Conservation (phyloP, 2,888 invertebrate species). For the Onthophagus sagittarius region DNA sequence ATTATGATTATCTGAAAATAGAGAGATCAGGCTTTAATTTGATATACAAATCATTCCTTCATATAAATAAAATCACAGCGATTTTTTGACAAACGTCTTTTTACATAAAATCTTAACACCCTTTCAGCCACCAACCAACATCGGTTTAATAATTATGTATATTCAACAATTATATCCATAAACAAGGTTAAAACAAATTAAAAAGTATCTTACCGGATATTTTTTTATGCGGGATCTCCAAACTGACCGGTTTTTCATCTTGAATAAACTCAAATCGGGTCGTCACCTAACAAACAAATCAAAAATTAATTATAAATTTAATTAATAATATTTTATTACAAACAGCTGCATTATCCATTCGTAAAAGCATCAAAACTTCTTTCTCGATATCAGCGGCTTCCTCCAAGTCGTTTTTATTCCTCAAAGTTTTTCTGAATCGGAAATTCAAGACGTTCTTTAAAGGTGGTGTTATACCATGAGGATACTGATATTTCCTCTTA, state of each 20-base stretch:
- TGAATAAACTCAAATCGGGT: conserved; percentile 29
- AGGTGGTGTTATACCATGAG: conserved; percentile 67
- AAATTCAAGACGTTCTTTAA: conserved; percentile 59
- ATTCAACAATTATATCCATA: too few relatives aligned
- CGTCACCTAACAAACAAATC: conserved; percentile 25
- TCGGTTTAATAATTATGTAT: too few relatives aligned
- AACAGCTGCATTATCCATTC: conserved; percentile 62
- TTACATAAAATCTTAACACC: too few relatives aligned
- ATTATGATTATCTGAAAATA: too few relatives aligned
- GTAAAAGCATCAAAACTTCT: conserved; percentile 60
- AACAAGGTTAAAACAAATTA: too few relatives aligned
- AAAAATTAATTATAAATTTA: conserved; percentile 2
- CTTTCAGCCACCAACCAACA: too few relatives aligned
- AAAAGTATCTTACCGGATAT: neutral
- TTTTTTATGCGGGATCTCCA: neutral
- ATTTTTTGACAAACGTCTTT: too few relatives aligned
- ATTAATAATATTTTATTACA: conserved; percentile 30
- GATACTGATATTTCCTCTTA: conserved; percentile 41
- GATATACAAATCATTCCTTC: too few relatives aligned
- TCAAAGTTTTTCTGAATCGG: conserved; percentile 61
- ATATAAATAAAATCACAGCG: too few relatives aligned
- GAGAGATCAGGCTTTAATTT: too few relatives aligned
- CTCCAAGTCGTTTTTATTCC: conserved; percentile 59
- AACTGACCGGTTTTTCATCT: conserved; percentile 17
- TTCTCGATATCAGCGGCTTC: conserved; percentile 66